Conservation (phyloP, 2,888 invertebrate species). For the Odontocerum albicorne region DNA sequence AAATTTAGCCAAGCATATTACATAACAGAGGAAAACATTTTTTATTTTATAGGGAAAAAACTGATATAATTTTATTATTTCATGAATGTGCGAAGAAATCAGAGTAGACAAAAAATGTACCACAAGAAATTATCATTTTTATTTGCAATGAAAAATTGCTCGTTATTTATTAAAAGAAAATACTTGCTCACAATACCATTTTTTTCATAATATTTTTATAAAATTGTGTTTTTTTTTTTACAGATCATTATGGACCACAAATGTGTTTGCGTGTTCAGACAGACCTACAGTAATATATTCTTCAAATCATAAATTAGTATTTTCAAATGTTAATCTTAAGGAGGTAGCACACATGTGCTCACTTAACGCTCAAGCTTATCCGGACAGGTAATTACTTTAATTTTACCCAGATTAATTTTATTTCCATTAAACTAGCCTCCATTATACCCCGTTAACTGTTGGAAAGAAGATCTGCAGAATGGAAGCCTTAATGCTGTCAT, state of each 20-base stretch:
- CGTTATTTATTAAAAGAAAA: background rate
- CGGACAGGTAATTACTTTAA: slow-evolving; percentile 76
- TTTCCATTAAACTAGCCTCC: too few relatives aligned
- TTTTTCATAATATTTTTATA: too few relatives aligned
- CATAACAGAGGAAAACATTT: too few relatives aligned
- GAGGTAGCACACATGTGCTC: slow-evolving; percentile 99
- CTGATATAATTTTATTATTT: too few relatives aligned
- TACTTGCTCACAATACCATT: background rate
- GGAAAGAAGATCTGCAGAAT: too few relatives aligned
- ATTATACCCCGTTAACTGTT: too few relatives aligned
- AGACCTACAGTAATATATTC: slow-evolving; percentile 98
- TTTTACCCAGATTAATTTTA: too few relatives aligned
- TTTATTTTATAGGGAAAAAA: too few relatives aligned
- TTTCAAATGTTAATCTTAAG: slow-evolving; percentile 95
- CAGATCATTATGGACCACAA: slow-evolving; percentile 85
- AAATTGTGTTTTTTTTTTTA: slow-evolving; percentile 5
- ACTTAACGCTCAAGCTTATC: slow-evolving; percentile 91
- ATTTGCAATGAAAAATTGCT: background rate
- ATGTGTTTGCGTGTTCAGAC: slow-evolving; percentile 98
- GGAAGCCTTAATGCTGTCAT: too few relatives aligned
- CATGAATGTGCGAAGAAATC: too few relatives aligned
- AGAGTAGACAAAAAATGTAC: too few relatives aligned
- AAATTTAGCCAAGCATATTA: too few relatives aligned
- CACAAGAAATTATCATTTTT: background rate
- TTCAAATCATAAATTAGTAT: slow-evolving; percentile 97